Conservation (phyloP, 2,797 vertebrate genomes). For the Gymnothorax reevesii region DNA sequence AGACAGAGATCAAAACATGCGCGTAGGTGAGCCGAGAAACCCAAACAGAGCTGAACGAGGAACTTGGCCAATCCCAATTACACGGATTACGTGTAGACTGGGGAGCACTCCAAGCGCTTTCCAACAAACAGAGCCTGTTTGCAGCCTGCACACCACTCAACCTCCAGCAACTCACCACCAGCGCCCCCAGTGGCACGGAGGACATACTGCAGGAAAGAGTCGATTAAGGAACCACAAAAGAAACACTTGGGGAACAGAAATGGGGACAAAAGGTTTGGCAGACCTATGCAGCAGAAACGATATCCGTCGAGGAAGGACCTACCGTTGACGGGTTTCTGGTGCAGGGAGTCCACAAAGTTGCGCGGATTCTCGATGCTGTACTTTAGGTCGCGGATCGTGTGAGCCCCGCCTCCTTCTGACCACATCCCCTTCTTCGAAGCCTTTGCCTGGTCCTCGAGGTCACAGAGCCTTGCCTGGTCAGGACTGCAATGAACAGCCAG, state of each 20-base stretch:
- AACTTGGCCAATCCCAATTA: neutral
- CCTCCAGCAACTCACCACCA: constrained; percentile 17
- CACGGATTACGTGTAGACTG: neutral
- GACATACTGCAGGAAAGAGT: neutral
- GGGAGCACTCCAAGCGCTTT: neutral
- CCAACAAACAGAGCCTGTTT: neutral
- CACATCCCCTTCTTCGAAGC: constrained; percentile 88
- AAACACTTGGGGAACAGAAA: too few species aligned
- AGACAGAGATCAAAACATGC: neutral
- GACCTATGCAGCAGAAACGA: too few species aligned
- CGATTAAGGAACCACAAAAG: neutral
- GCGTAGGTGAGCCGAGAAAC: neutral
- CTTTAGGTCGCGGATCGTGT: constrained; percentile 90
- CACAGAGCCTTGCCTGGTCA: constrained; percentile 90
- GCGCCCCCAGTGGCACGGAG: constrained; percentile 5
- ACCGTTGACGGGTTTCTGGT: constrained; percentile 97
- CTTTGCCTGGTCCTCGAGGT: constrained; percentile 90
- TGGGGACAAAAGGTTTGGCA: neutral
- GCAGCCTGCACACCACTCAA: neutral
- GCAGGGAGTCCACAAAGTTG: constrained; percentile 93
- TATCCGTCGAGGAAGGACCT: constrained; percentile 37
- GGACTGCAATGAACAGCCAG: constrained; percentile 69
- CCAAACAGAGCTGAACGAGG: neutral
- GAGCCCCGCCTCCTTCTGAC: constrained; percentile 85
- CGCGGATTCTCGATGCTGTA: constrained; percentile 93